A percentile compares a stretch with the other conserved stretches of the same genome.
Conservation (phyloP, 2,888 invertebrate species). For the Caenorhabditis sp. region DNA sequence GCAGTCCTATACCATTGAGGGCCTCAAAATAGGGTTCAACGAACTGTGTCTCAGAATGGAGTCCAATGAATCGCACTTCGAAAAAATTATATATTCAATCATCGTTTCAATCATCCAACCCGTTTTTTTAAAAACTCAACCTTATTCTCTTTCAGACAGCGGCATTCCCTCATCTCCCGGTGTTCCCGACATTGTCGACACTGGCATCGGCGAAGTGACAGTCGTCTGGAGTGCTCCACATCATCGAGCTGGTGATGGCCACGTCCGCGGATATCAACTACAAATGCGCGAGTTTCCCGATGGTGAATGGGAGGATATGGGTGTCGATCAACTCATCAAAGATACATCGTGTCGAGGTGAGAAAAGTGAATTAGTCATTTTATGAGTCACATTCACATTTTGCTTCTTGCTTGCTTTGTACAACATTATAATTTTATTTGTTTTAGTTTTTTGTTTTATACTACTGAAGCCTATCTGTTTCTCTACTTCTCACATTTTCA, state of each 20-base stretch:
- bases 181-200: slow-evolving; percentile 62
- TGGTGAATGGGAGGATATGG: slow-evolving; percentile 64
- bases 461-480: too few relatives aligned
- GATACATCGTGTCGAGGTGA: slow-evolving; percentile 66
- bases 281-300: slow-evolving; percentile 64
- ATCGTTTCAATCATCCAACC: not conserved
- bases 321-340: slow-evolving; percentile 64
- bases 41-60: too few relatives aligned
- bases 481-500: too few relatives aligned
- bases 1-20: too few relatives aligned
- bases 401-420: not conserved
- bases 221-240: slow-evolving; percentile 67
- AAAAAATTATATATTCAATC: too few relatives aligned
- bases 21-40: too few relatives aligned
- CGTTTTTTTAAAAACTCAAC: not conserved
- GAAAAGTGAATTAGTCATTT: not conserved
- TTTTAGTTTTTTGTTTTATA: not conserved
- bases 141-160: slow-evolving; percentile 16
- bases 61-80: too few relatives aligned
- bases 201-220: slow-evolving; percentile 62
- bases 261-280: slow-evolving; percentile 68
- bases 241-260: slow-evolving; percentile 46
- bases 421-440: not conserved
- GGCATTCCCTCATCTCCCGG: slow-evolving; percentile 63
- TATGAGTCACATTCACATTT: not conserved